Conservation (phyloP, 2,888 invertebrate genomes). For the Sipha maydis region DNA sequence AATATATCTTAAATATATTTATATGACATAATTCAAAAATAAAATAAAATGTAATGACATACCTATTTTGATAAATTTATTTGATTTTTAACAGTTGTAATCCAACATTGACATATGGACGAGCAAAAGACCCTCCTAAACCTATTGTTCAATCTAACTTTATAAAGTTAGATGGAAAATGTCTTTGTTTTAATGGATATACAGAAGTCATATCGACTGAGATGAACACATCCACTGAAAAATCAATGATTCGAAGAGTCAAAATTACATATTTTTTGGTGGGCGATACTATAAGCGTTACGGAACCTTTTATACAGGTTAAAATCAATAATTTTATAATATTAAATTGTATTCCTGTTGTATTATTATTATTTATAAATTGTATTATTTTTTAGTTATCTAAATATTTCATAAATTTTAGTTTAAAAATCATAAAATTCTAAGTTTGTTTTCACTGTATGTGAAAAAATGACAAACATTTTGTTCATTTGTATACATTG, state of each 20-base stretch:
- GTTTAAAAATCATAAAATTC: neutral
- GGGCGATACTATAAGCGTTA: constrained; percentile 65
- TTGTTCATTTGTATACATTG: no score
- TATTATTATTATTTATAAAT: no score
- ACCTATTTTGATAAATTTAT: no score
- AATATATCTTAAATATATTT: no score
- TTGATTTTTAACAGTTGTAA: constrained; percentile 71
- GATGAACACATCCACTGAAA: constrained; percentile 72
- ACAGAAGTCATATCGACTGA: constrained; percentile 78
- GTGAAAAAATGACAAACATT: neutral
- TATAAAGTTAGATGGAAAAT: constrained; percentile 79
- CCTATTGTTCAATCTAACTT: constrained; percentile 77
- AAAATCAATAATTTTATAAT: neutral
- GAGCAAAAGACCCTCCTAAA: constrained; percentile 72
- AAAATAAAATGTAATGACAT: no score
- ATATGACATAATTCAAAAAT: no score
- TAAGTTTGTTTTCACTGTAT: neutral
- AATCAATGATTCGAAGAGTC: constrained; percentile 67
- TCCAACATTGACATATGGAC: constrained; percentile 78
- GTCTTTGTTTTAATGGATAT: constrained; percentile 83
- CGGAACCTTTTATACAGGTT: constrained; percentile 78
- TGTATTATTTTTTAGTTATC: neutral
- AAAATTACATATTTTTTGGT: constrained; percentile 78
- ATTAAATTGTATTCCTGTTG: neutral
- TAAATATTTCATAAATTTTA: neutral